phyloP scores from a whole-genome alignment of 1,140 invertebrate species.

The Lepidurus apus region DNA sequence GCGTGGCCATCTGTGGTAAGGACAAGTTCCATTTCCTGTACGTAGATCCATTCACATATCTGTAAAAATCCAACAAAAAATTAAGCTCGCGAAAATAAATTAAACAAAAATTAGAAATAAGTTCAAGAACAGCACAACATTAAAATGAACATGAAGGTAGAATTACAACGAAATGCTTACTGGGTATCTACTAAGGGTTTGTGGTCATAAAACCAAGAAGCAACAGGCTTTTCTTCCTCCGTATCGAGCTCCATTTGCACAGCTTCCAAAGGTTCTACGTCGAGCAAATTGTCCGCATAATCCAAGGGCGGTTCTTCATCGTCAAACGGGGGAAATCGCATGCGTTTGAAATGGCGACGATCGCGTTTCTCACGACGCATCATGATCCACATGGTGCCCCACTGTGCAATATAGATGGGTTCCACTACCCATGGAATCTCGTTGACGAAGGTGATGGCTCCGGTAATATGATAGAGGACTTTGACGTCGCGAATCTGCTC shows the following conservation, averaged over 20 bases:
- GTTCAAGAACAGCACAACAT: background rate
- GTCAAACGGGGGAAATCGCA: constrained; percentile 99
- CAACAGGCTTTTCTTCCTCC: constrained; percentile 88
- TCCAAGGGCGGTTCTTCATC: constrained; percentile 99
- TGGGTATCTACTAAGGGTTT: constrained; percentile 88
- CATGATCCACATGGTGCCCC: constrained; percentile 99
- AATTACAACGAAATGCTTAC: constrained; percentile 44
- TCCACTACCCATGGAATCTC: constrained; percentile 99
- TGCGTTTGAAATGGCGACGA: constrained; percentile 96
- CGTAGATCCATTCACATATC: constrained; percentile 92
- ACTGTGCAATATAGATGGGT: constrained; percentile 98
- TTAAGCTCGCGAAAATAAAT: constrained; percentile 4
- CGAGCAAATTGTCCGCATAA: constrained; percentile 97
- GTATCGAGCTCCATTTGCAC: constrained; percentile 97
- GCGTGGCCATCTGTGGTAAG: constrained; percentile 92
- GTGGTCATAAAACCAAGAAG: constrained; percentile 98
- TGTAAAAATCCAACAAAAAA: constrained; percentile 45
- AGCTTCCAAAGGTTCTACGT: constrained; percentile 97
- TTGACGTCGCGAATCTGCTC: constrained; percentile 98
- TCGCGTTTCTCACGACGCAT: constrained; percentile 98
- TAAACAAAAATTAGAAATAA: background rate
- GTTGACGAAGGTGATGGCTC: constrained; percentile 99
- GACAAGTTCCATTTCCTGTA: constrained; percentile 93
- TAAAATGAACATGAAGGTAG: background rate
- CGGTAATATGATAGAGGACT: constrained; percentile 95